A percentile compares a stretch with the other conserved stretches of the same genome.
Evolutionary conservation across 2,113 vertebrate genomes (phyloP).

Genomic region (Perognathus longimembris): DNA sequence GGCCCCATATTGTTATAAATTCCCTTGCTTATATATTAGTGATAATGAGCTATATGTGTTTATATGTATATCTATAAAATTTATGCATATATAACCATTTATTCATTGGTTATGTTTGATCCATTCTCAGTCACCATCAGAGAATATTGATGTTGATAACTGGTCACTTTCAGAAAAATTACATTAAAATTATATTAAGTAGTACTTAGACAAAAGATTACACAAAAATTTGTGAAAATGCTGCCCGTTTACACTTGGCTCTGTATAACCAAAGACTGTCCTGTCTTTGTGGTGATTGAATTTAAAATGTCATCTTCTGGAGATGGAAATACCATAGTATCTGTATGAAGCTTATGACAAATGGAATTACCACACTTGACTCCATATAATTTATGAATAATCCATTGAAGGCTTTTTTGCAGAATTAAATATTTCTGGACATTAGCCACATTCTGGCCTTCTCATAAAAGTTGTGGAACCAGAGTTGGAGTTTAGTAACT

Average conservation of each 20-base stretch:
- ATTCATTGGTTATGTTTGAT: slow-evolving; percentile 36
- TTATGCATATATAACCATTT: slow-evolving; percentile 19
- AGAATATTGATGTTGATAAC: neutral
- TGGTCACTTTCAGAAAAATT: slow-evolving; percentile 25
- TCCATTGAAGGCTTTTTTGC: neutral
- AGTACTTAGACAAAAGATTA: neutral
- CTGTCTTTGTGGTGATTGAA: slow-evolving; percentile 52
- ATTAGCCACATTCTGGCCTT: slow-evolving; percentile 6
- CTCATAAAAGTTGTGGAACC: slow-evolving; percentile 35
- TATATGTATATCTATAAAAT: neutral
- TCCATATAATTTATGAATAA: neutral
- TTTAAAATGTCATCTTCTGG: neutral
- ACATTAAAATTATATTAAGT: slow-evolving; percentile 18
- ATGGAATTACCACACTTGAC: neutral
- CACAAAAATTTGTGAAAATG: slow-evolving; percentile 23
- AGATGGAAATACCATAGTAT: neutral
- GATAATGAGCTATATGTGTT: neutral
- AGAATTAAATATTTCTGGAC: neutral
- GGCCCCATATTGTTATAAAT: slow-evolving; percentile 45
- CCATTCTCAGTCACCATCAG: slow-evolving; percentile 16
- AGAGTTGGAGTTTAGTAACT: slow-evolving; percentile 43
- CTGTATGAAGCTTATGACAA: neutral
- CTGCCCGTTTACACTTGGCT: slow-evolving; percentile 23
- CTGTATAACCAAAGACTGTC: slow-evolving; percentile 38
- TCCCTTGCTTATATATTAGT: neutral